Evolutionary conservation across 2,113 vertebrate genomes (phyloP), one percentile per base, ranked within the genome.

Genomic region (Mesoclemmys tuberculata): DNA sequence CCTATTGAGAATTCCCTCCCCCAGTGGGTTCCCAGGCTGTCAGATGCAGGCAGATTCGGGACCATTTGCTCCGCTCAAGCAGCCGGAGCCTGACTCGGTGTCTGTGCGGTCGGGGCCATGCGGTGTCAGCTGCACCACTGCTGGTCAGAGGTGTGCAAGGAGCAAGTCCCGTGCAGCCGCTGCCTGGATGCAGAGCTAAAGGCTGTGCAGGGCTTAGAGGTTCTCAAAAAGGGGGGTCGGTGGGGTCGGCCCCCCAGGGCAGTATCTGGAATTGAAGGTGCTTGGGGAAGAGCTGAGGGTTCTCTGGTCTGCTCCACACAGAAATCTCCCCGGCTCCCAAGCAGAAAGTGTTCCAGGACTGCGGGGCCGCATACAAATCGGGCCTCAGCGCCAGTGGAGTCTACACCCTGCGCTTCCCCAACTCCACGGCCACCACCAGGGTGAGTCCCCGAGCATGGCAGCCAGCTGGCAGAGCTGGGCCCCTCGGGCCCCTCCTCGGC

Each of bases 381-480:
- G 98, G 98, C 90, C 94, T 97, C 86, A 98, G 96, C 54, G 97
- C 98, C 58, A 98, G 94, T 77, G 98, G 99, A 87, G 95, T 98
- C 91, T 98, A 98, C 52, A 97, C 87, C 86, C 98, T 99, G 87
- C 97, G 85, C 44, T 96, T 98, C 24, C 83, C 97, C 58, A 99
- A 99, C 95, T 97, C 98, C 49, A 98, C 98, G 12, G 97, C 97
- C 78, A 97, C 97, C 56, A 91, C 98, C 52, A 98, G 98, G 98
- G 99, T 99, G 95, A 94, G 92, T 82, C 41, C 10, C 10, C 18
- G 18, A 24, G 18, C 27, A 3, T 12, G 35, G 9, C 6, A 12
- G 18, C 12, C 46, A 8, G 46, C 24, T 11, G 26, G 48, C 77
- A 21, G 48, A 31, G 27, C 52, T 52, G 13, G n/a, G 38, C 22